Conservation (phyloP, 2,888 invertebrate species). For the Diaphora mendica region DNA sequence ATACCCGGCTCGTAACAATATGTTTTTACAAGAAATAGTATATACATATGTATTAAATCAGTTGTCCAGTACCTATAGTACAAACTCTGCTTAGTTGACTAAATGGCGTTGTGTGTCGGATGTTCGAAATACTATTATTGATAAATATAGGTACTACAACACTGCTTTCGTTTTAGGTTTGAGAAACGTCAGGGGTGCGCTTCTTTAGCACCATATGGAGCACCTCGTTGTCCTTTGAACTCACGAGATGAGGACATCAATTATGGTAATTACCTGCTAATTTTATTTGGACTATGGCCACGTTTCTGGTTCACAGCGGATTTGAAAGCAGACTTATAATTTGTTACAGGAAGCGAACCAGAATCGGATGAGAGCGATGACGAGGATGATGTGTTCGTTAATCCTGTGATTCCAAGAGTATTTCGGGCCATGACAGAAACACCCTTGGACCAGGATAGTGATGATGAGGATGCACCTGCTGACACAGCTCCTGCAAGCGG, state of each 20-base stretch:
- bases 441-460: not conserved
- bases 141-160: not conserved
- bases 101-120: too few relatives aligned
- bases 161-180: not conserved
- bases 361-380: too few relatives aligned
- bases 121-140: too few relatives aligned
- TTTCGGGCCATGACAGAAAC: not conserved
- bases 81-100: too few relatives aligned
- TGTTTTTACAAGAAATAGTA: too few relatives aligned
- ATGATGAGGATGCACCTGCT: not conserved
- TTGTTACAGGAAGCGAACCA: not conserved
- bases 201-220: too few relatives aligned
- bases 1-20: too few relatives aligned
- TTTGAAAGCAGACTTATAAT: not conserved
- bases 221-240: too few relatives aligned
- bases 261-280: not conserved
- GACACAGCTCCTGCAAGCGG: too few relatives aligned
- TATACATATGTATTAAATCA: too few relatives aligned
- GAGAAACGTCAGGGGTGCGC: not conserved
- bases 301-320: not conserved
- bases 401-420: not conserved
- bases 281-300: not conserved
- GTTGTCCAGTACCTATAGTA: not conserved
- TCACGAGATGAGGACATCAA: too few relatives aligned
- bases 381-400: too few relatives aligned